Base-by-base conservation (phyloP, 2,113 vertebrate genomes). In the Barbus barbus region DNA sequence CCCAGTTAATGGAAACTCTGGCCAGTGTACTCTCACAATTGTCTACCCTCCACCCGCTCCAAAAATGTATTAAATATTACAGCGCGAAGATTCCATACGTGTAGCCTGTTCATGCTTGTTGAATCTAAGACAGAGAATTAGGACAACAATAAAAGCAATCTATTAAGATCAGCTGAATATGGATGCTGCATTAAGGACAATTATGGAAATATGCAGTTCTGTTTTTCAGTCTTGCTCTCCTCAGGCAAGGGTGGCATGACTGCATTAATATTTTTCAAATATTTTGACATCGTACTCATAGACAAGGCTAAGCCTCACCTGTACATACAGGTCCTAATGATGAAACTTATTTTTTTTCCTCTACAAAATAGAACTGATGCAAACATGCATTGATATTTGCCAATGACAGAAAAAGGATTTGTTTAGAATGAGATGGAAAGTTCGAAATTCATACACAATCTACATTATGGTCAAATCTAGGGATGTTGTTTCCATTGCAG, bases 141-240 rank as follows among this genome's bases (percentile, higher is more conserved):
- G 33, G 26, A 33, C 63, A 77, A 38, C 24, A 51, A 53, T 74
- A n/a, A 24, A 63, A 33, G 48, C 36, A 58, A 73, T 82, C 51
- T 84, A 74, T 81, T 81, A 65, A 71, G 75, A 65, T 20, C 56
- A 71, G 58, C 56, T 36, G 51, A 44, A 71, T 53, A 28, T 69
- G 14, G 46, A 63, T 61, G n/a, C 86, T 61, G 83, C 75, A 82
- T 85, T 74, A 85, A 78, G 58, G 73, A 61, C 41, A 87, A 85
- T 86, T 83, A 86, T 72, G 28, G 41, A 87, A 85, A 81, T 56
- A 87, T 80, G 84, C 69, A 8, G 18, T 79, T 48, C 14, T 78
- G 51, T 22, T 81, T 53, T 72, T 44, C 65, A 60, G 13, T 44
- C 13, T 58, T 33, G 24, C 18, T 84, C 18, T 72, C 84, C 78